Conservation (phyloP, 64 coral and sea anemone species). For the Acropora tenuis region DNA sequence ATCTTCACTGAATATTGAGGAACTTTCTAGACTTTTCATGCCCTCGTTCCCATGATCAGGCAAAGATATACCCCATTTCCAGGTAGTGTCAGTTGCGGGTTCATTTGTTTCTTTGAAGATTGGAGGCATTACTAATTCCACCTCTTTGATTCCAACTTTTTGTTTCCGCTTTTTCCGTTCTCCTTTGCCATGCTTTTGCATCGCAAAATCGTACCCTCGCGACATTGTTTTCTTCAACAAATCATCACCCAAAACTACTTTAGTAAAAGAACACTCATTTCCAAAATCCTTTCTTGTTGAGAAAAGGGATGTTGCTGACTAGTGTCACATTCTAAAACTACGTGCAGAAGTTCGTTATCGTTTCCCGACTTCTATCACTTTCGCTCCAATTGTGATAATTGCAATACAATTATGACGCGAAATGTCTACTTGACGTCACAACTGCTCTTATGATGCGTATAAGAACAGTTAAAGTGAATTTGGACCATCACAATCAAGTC, state of each 20-base stretch:
- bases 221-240: slow-evolving; percentile 30
- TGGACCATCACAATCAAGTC: too few species aligned
- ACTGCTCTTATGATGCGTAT: too few species aligned
- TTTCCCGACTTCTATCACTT: neutral
- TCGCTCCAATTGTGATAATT: neutral
- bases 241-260: neutral
- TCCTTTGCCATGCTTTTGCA: slow-evolving; percentile 55
- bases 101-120: neutral
- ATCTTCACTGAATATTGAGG: neutral
- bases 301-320: slow-evolving; percentile 9
- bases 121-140: slow-evolving; percentile 36
- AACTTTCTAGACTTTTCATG: neutral
- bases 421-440: too few species aligned
- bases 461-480: neutral
- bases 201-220: slow-evolving; percentile 66
- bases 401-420: too few species aligned
- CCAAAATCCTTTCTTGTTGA: slow-evolving; percentile 1
- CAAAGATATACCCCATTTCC: slow-evolving; percentile 1
- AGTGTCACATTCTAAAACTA: neutral
- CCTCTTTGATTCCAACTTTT: neutral
- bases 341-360: neutral
- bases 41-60: neutral
- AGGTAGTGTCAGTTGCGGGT: neutral
- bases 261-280: neutral
- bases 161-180: neutral